These are phyloP conservation scores for Girardia tigrina DNA, from an alignment of 2,888 invertebrate species.

Conservation along the genomic window DNA sequence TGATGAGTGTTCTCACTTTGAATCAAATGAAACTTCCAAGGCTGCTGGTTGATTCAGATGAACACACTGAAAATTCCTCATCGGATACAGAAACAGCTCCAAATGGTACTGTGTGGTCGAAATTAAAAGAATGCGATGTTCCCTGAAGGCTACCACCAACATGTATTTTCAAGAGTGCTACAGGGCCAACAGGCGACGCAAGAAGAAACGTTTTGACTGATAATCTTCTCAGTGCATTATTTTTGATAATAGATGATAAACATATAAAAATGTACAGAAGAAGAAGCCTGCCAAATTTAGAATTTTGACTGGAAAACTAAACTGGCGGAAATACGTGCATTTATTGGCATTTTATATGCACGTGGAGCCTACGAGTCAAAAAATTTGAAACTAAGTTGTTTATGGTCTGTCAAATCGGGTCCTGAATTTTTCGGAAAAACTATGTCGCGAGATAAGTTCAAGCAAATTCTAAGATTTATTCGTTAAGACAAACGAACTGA, in stretches of 20 bases:
- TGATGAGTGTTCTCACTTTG: background rate
- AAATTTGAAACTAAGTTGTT: background rate
- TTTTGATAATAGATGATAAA: background rate
- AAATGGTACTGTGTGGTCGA: background rate
- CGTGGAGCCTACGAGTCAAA: background rate
- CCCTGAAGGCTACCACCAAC: background rate
- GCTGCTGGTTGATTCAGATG: background rate
- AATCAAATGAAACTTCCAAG: background rate
- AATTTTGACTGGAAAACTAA: no score
- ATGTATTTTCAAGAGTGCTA: background rate
- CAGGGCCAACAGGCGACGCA: background rate
- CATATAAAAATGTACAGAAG: background rate
- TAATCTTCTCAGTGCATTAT: background rate
- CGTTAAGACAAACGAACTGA: background rate
- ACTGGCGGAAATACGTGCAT: no score
- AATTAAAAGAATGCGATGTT: background rate
- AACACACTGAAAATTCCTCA: background rate
- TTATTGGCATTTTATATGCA: background rate
- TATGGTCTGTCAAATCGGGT: background rate
- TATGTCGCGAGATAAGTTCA: background rate
- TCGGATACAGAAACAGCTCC: background rate
- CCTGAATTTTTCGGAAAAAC: background rate
- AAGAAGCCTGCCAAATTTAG: background rate
- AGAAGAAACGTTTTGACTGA: background rate
- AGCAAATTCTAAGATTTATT: background rate